phyloP scores from a whole-genome alignment of 1,140 invertebrate genomes.

The Drosophila littoralis region DNA sequence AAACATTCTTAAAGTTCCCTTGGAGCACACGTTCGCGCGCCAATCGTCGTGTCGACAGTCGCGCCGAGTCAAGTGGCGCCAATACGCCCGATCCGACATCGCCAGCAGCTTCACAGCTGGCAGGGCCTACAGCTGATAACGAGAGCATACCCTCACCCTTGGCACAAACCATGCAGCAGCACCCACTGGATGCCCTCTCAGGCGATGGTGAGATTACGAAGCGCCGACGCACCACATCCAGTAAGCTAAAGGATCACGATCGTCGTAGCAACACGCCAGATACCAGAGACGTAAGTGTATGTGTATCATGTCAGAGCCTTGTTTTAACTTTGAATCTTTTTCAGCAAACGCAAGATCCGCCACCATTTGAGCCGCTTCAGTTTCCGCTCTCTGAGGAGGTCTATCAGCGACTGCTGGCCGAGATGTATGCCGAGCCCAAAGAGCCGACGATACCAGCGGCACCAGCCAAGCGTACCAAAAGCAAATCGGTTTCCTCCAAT shows the following conservation, averaged over 20 bases:
- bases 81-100: constrained; percentile 89
- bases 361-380: constrained; percentile 53
- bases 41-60: constrained; percentile 88
- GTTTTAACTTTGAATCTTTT: constrained; percentile 6
- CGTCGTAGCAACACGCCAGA: constrained; percentile 82
- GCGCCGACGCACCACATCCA: constrained; percentile 84
- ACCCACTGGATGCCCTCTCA: constrained; percentile 76
- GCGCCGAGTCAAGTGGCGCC: constrained; percentile 89
- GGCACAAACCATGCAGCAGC: constrained; percentile 82
- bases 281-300: constrained; percentile 82
- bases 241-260: constrained; percentile 79
- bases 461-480: constrained; percentile 54
- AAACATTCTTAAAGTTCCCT: constrained; percentile 89
- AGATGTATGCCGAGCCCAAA: constrained; percentile 47
- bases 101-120: constrained; percentile 68
- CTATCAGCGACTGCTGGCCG: constrained; percentile 51
- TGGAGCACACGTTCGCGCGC: constrained; percentile 86
- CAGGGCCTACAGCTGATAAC: constrained; percentile 48
- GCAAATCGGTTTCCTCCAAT: constrained; percentile 69
- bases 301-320: background rate
- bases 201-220: constrained; percentile 45
- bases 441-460: background rate
- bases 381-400: constrained; percentile 67
- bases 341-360: constrained; percentile 25
- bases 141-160: constrained; percentile 86